Evolutionary conservation across 2,113 vertebrate species (phyloP).

Genomic region (Bos javanicus): DNA sequence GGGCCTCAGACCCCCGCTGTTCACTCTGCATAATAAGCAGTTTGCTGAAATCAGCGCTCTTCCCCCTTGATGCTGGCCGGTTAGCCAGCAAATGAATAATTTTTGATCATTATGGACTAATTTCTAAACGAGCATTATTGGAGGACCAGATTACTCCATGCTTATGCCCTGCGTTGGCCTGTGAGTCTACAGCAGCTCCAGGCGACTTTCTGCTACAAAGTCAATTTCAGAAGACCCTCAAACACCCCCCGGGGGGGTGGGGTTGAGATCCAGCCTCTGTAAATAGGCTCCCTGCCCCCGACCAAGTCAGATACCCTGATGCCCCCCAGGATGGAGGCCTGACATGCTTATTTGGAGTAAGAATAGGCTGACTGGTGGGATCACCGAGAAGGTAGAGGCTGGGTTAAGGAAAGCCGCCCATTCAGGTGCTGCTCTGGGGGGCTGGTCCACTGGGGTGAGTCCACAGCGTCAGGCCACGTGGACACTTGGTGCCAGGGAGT

Average conservation of each 20-base stretch:
- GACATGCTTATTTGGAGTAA: neutral
- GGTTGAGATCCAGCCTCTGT: neutral
- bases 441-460: neutral
- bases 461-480: fast-evolving
- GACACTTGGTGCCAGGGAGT: neutral
- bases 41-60: neutral
- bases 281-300: fast-evolving
- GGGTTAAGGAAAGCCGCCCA: neutral
- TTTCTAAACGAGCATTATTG: neutral
- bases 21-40: neutral
- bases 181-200: neutral
- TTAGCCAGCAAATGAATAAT: neutral
- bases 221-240: neutral
- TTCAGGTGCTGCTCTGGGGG: neutral
- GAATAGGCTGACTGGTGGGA: neutral
- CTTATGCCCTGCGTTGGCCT: neutral
- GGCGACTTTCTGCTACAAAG: neutral
- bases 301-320: neutral
- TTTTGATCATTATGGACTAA: neutral
- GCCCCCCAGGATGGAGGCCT: neutral
- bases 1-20: neutral
- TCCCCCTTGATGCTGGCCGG: neutral
- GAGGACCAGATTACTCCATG: neutral
- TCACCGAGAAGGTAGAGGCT: neutral
- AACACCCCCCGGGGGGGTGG: neutral